These are phyloP conservation scores for Phalera bucephala DNA, from an alignment of 2,888 invertebrate genomes.

Conservation along the genomic window DNA sequence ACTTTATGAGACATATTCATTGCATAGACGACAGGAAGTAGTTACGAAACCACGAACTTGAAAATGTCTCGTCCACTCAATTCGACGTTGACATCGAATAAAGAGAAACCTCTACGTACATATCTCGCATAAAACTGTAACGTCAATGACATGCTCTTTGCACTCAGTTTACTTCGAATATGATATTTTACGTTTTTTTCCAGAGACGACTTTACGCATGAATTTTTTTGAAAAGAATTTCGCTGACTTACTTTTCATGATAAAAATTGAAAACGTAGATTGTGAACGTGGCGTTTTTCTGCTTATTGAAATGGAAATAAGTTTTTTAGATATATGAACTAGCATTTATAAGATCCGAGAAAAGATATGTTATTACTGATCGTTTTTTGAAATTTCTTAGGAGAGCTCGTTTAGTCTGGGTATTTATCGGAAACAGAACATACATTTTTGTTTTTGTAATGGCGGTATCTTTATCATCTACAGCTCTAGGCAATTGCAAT, in stretches of 20 bases:
- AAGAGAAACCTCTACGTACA: slow-evolving; percentile 40
- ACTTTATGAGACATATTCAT: too few species aligned
- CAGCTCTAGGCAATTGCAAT: too few species aligned
- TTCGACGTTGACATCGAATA: slow-evolving; percentile 38
- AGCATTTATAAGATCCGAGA: too few species aligned
- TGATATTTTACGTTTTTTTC: slow-evolving; percentile 12
- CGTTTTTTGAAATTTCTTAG: too few species aligned
- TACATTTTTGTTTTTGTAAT: too few species aligned
- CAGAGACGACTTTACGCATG: slow-evolving; percentile 16
- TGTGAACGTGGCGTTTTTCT: not conserved
- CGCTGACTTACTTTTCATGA: not conserved
- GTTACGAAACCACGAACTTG: slow-evolving; percentile 32
- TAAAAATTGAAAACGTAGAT: slow-evolving; percentile 1
- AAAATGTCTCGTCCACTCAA: slow-evolving; percentile 41
- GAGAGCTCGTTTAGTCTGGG: too few species aligned
- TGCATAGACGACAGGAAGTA: too few species aligned
- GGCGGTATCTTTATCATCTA: too few species aligned
- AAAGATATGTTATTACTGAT: too few species aligned
- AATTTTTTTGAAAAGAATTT: slow-evolving; percentile 5
- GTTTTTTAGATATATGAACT: not conserved
- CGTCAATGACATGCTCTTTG: slow-evolving; percentile 18
- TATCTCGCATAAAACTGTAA: slow-evolving; percentile 19
- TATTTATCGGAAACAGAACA: too few species aligned
- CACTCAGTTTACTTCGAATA: slow-evolving; percentile 17
- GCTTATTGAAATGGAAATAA: not conserved